Evolutionary conservation across 2,797 vertebrate species (phyloP).

Genomic region (Hozukius guyotensis): DNA sequence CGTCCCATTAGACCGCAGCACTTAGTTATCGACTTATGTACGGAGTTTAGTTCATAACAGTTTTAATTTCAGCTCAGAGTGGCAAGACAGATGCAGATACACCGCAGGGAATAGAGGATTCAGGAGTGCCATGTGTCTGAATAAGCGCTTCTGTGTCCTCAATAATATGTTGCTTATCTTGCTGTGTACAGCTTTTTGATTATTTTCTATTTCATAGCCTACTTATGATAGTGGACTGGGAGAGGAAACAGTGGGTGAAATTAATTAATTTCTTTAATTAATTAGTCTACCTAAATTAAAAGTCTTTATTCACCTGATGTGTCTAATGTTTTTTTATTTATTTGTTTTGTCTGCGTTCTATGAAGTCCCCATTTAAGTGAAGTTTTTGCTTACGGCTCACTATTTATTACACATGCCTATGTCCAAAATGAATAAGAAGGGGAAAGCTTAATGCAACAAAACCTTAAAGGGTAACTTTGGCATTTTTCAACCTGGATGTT

Average conservation of each 20-base stretch:
- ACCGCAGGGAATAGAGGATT: constrained; percentile 46
- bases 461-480: too few relatives aligned
- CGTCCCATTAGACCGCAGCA: constrained; percentile 68
- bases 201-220: constrained; percentile 11
- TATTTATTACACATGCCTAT: not conserved
- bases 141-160: constrained; percentile 62
- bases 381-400: not conserved
- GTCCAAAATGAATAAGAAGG: not conserved
- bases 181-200: constrained; percentile 36
- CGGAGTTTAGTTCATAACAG: constrained; percentile 77
- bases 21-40: constrained; percentile 83
- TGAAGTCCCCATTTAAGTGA: not conserved
- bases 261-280: constrained; percentile 11
- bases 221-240: not conserved
- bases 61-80: constrained; percentile 80
- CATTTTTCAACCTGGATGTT: not conserved
- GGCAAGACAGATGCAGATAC: constrained; percentile 68
- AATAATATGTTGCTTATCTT: constrained; percentile 59
- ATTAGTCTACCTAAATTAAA: not conserved
- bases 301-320: not conserved
- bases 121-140: constrained; percentile 53
- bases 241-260: constrained; percentile 9
- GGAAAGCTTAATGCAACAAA: not conserved
- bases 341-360: not conserved
- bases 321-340: not conserved